Evolutionary conservation across 2,113 vertebrate species (phyloP).

Genomic region (Tilapia sparmanii): DNA sequence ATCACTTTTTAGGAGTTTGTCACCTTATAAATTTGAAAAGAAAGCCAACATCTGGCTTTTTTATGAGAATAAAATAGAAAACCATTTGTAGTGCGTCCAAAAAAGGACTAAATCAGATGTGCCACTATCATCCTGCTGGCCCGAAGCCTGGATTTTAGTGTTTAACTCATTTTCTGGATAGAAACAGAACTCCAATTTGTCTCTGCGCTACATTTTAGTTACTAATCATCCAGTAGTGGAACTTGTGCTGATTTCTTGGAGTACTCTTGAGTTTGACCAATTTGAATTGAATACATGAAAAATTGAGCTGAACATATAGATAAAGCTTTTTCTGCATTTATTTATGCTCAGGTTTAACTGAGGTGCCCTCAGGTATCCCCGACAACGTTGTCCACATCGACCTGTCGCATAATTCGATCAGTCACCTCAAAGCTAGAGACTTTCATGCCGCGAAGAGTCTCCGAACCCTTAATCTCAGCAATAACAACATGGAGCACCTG

Average conservation of each 20-base stretch:
- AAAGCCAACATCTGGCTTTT: not conserved
- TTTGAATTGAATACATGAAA: not conserved
- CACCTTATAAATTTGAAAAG: not conserved
- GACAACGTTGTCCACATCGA: conserved; percentile 85
- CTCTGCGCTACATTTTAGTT: not conserved
- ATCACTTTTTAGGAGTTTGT: not conserved
- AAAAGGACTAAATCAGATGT: not conserved
- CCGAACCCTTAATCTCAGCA: conserved; percentile 84
- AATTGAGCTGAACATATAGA: not conserved
- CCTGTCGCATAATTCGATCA: conserved; percentile 87
- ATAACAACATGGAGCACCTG: conserved; percentile 82
- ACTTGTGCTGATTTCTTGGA: not conserved
- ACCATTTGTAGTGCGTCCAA: not conserved
- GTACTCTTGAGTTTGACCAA: not conserved
- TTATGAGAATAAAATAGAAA: not conserved
- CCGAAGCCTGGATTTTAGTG: not conserved
- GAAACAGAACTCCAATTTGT: not conserved
- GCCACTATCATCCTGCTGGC: not conserved
- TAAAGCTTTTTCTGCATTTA: not conserved
- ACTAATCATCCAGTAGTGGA: not conserved
- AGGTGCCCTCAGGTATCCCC: conserved; percentile 86
- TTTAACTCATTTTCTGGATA: not conserved
- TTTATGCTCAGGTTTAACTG: conserved; percentile 77
- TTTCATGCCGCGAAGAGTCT: conserved; percentile 82
- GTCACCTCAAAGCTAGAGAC: conserved; percentile 79